Conservation (phyloP, 1,140 invertebrate species). For the Physella acuta region DNA sequence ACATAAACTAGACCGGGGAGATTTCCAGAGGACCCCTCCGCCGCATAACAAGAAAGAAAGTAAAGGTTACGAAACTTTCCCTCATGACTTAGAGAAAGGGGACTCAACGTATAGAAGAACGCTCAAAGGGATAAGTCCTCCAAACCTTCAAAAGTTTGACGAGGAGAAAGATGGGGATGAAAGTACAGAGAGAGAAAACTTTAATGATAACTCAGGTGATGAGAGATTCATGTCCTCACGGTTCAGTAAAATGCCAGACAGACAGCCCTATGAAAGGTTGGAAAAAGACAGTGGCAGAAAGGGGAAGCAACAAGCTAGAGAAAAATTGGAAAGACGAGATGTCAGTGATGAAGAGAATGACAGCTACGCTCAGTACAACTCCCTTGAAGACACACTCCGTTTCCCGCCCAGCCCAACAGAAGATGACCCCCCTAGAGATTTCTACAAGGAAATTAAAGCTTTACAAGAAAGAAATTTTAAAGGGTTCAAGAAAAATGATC, state of each 20-base stretch:
- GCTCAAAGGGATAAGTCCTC: conserved; percentile 10
- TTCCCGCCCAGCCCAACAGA: not conserved
- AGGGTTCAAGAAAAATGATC: too few species aligned
- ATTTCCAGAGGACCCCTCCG: not conserved
- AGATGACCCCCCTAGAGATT: conserved; percentile 2
- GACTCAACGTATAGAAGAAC: conserved; percentile 5
- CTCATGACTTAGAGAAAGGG: not conserved
- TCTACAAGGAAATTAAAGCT: conserved; percentile 1
- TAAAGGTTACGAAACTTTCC: not conserved
- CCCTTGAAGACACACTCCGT: conserved; percentile 11
- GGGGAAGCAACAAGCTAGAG: too few species aligned
- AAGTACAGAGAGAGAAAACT: not conserved
- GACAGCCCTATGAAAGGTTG: too few species aligned
- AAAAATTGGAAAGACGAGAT: too few species aligned
- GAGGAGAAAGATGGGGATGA: conserved; percentile 1
- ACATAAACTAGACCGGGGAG: not conserved
- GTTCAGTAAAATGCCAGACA: too few species aligned
- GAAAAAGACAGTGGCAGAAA: too few species aligned
- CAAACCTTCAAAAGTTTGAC: conserved; percentile 3
- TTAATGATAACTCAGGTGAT: too few species aligned
- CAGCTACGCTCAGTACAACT: conserved; percentile 1
- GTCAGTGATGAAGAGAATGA: conserved; percentile 6
- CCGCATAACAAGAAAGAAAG: not conserved
- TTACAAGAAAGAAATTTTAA: too few species aligned
- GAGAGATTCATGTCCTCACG: too few species aligned